Percentiles rank a stretch among this genome's conserved stretches.
These are phyloP conservation scores for Polypedilum pembai DNA, from an alignment of 1,140 invertebrate species.

Conservation along the genomic window DNA sequence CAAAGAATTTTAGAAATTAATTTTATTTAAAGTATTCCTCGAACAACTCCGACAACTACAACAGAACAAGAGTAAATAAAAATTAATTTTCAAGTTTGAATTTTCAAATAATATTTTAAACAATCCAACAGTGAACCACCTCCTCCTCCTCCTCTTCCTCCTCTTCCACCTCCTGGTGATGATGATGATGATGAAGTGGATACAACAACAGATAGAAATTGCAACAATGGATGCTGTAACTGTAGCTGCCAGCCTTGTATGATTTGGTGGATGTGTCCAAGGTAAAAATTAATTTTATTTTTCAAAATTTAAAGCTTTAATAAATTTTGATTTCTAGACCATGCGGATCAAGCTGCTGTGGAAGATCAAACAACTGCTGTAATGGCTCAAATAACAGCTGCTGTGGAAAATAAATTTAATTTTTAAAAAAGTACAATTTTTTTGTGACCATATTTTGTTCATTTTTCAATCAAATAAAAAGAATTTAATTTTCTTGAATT, in stretches of 20 bases:
- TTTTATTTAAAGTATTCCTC: too few species aligned
- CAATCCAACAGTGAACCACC: not conserved
- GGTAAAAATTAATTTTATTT: constrained; percentile 8
- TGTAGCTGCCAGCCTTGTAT: not conserved
- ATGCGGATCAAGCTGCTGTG: too few species aligned
- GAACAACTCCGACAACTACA: too few species aligned
- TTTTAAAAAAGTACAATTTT: too few species aligned
- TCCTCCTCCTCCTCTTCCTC: too few species aligned
- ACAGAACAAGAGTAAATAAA: not conserved
- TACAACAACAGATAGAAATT: not conserved
- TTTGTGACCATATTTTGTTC: too few species aligned
- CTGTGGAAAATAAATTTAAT: not conserved
- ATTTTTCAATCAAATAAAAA: too few species aligned
- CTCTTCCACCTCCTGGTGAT: not conserved
- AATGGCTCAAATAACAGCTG: too few species aligned
- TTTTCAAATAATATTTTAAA: too few species aligned
- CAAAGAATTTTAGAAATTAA: not conserved
- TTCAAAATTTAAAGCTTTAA: too few species aligned
- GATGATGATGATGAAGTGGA: not conserved
- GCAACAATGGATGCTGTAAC: not conserved
- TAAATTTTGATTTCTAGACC: too few species aligned
- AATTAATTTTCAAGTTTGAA: not conserved
- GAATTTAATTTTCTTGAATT: not conserved
- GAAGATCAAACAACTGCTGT: too few species aligned
- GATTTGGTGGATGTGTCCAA: not conserved